Conservation (phyloP, 2,888 invertebrate genomes). For the Bhutanitis thaidina region DNA sequence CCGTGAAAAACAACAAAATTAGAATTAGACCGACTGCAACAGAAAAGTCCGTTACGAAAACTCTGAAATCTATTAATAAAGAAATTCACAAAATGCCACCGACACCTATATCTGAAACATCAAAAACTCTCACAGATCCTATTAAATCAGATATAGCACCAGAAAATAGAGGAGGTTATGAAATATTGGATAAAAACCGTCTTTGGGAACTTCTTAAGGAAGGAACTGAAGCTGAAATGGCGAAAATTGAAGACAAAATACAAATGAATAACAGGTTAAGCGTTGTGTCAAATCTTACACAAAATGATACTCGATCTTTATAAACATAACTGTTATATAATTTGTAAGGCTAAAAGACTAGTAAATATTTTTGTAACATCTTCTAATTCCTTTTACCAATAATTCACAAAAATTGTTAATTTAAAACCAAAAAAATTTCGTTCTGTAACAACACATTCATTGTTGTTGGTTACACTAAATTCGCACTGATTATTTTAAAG, state of each 20-base stretch:
- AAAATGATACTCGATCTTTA: constrained; percentile 63
- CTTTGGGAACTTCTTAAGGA: constrained; percentile 82
- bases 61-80: constrained; percentile 71
- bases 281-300: constrained; percentile 49
- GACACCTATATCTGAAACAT: constrained; percentile 72
- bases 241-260: constrained; percentile 61
- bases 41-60: constrained; percentile 48
- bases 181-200: constrained; percentile 80
- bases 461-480: constrained; percentile 57
- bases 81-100: constrained; percentile 74
- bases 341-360: constrained; percentile 71
- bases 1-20: constrained; percentile 45
- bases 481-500: constrained; percentile 54
- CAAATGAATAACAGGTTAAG: constrained; percentile 54
- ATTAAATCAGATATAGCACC: constrained; percentile 62
- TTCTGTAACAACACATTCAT: constrained; percentile 53
- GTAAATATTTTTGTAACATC: constrained; percentile 71
- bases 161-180: constrained; percentile 75
- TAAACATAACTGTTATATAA: constrained; percentile 70
- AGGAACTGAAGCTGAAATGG: constrained; percentile 53
- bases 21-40: constrained; percentile 40
- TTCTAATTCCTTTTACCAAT: constrained; percentile 3
- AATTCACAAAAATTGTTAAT: constrained; percentile 23
- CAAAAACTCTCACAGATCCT: constrained; percentile 50
- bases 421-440: constrained; percentile 26